A percentile compares a stretch with the other conserved stretches of the same genome.
phyloP scores from a whole-genome alignment of 1,140 invertebrate genomes.

The Proctacanthus coquilletti region DNA sequence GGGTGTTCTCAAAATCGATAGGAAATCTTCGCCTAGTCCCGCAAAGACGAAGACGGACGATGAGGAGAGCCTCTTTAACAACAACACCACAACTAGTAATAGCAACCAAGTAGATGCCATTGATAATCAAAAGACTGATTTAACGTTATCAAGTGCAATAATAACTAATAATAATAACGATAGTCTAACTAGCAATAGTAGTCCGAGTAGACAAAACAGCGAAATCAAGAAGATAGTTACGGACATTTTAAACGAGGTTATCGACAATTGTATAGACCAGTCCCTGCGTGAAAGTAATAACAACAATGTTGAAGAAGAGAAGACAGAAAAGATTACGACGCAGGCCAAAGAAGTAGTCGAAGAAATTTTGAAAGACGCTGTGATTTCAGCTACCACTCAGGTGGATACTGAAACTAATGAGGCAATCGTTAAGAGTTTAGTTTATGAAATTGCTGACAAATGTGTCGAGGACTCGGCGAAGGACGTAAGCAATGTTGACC shows the following conservation, averaged over 20 bases:
- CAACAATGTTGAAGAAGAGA: background rate
- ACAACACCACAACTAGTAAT: slow-evolving; percentile 4
- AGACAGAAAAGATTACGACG: background rate
- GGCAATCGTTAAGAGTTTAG: slow-evolving; percentile 1
- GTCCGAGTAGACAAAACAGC: background rate
- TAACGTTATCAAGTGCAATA: slow-evolving; percentile 7
- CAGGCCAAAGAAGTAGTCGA: slow-evolving; percentile 5
- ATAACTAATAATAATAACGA: slow-evolving; percentile 3
- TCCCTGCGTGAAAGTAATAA: slow-evolving; percentile 1
- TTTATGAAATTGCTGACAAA: slow-evolving; percentile 5
- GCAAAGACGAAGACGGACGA: background rate
- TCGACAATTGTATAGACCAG: slow-evolving; percentile 5
- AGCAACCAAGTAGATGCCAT: background rate
- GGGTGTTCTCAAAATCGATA: slow-evolving; percentile 25
- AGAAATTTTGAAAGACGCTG: slow-evolving; percentile 3
- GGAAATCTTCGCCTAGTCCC: too few relatives aligned
- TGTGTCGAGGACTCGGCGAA: slow-evolving; percentile 3
- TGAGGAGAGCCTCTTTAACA: slow-evolving; percentile 3
- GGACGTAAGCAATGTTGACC: slow-evolving; percentile 19
- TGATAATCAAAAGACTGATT: slow-evolving; percentile 15
- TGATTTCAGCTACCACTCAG: background rate
- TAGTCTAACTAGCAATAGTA: background rate
- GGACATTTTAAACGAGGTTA: slow-evolving; percentile 4
- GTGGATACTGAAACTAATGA: background rate
- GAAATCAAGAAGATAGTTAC: slow-evolving; percentile 2